A percentile compares a stretch with the other conserved stretches of the same genome.
These are phyloP conservation scores for Cryptus viduatorius DNA, from an alignment of 2,888 invertebrate genomes.

Conservation along the genomic window DNA sequence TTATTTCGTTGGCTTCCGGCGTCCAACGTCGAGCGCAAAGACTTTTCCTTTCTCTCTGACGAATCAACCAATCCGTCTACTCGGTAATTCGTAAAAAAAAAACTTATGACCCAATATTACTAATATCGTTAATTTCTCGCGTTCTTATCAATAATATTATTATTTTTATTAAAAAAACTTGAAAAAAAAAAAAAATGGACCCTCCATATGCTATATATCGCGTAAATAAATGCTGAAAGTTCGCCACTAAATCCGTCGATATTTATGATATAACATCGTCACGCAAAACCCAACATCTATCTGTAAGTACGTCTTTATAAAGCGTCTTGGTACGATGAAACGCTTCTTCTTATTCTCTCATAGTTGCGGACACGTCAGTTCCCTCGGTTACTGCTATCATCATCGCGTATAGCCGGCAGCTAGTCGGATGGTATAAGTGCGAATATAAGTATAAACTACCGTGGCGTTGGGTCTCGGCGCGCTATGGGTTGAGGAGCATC, in stretches of 20 bases:
- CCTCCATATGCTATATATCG: not conserved
- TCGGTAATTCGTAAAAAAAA: conserved; percentile 3
- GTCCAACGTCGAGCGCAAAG: conserved; percentile 12
- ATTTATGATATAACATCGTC: conserved; percentile 44
- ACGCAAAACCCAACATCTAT: conserved; percentile 42
- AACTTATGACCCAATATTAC: not conserved
- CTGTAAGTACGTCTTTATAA: conserved; percentile 80
- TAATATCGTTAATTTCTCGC: too few relatives aligned
- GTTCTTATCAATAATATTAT: too few relatives aligned
- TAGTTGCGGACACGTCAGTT: conserved; percentile 76
- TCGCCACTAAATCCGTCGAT: not conserved
- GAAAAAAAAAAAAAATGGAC: not conserved
- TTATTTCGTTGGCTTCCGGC: conserved; percentile 42
- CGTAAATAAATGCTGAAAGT: not conserved
- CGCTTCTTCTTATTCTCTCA: conserved; percentile 50
- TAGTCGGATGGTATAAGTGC: conserved; percentile 69
- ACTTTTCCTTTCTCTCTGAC: conserved; percentile 22
- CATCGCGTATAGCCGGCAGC: conserved; percentile 79
- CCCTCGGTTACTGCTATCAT: conserved; percentile 75
- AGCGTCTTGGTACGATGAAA: conserved; percentile 71
- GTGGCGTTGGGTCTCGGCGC: conserved; percentile 71
- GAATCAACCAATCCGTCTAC: conserved; percentile 2
- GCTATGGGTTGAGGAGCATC: conserved; percentile 70
- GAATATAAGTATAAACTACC: conserved; percentile 81
- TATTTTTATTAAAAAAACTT: too few relatives aligned